Base-by-base conservation (phyloP, 1,140 invertebrate genomes). In the Trialeurodes vaporariorum region DNA sequence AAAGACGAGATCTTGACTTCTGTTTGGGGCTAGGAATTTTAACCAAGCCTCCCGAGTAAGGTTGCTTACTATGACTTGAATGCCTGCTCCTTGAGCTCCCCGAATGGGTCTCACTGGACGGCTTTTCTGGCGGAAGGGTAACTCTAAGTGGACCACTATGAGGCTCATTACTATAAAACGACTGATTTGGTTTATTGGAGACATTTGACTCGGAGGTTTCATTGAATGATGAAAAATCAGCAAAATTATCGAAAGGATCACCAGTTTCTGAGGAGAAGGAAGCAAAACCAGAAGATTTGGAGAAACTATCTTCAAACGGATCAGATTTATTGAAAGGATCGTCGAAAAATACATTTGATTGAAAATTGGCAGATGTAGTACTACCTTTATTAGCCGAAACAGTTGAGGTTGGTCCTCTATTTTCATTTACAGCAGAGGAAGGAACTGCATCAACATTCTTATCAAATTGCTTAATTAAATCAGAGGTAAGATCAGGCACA, bases 241-340 rank as follows among this genome's bases (percentile, higher is more conserved):
- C 72, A 75, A 81, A 79, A 49, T 49, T 49, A 49, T 49, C 34
- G 17, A 49, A 49, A 9, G 34, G 34, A 49, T 49, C 34, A 17
- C 34, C 5, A 9, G 34, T 49, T 63, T 82, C 81, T 58, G 80
- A 83, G 67, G 84, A 82, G 71, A 89, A 88, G 12, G 86, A 86
- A 75, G 88, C 86, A 65, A 79, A 75, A 24, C 66, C 73, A 73
- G 74, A 77, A 71, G 74, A 68, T 25, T 65, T 67, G 17, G 71
- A 66, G 69, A 76, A 71, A 27, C 60, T 63, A 68, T 75, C 72
- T 66, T 81, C 82, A 75, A 86, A 86, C 5, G 84, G 85, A 75
- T 86, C 85, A 26, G 81, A 80, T 73, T 83, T 83, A 71, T 85
- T 84, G 75, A 87, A 86, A 9, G 85, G 84, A 80, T 87, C 87